These are phyloP conservation scores for Leptura quadrifasciata DNA, from an alignment of 2,888 invertebrate species.

Conservation along the genomic window DNA sequence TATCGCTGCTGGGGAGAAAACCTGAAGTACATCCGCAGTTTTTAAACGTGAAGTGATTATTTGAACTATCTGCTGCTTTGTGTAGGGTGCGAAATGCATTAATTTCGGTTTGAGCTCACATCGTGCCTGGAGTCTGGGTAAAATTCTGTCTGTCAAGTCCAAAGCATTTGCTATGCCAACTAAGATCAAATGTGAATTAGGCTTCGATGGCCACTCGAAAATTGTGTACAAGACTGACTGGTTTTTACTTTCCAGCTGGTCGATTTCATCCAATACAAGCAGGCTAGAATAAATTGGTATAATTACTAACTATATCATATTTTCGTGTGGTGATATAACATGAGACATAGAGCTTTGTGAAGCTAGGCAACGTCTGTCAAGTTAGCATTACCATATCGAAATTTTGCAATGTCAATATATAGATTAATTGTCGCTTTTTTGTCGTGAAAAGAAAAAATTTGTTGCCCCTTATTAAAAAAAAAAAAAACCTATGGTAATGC, in stretches of 20 bases:
- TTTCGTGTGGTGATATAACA: no score
- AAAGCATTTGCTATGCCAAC: slow-evolving; percentile 97
- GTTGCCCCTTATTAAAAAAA: no score
- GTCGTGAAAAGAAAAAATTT: no score
- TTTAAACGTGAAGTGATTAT: slow-evolving; percentile 89
- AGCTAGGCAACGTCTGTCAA: no score
- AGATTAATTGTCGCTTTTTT: no score
- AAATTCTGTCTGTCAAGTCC: slow-evolving; percentile 92
- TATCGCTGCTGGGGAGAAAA: slow-evolving; percentile 89
- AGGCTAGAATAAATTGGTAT: slow-evolving; percentile 75
- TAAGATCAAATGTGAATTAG: slow-evolving; percentile 83
- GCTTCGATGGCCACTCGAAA: slow-evolving; percentile 92
- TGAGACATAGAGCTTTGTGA: no score
- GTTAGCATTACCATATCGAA: no score
- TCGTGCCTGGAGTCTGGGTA: slow-evolving; percentile 90
- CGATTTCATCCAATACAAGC: slow-evolving; percentile 95
- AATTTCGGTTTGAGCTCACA: slow-evolving; percentile 84
- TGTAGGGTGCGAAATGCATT: slow-evolving; percentile 94
- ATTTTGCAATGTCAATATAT: no score
- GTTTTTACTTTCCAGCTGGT: slow-evolving; percentile 89
- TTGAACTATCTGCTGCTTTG: slow-evolving; percentile 89
- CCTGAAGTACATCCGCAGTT: slow-evolving; percentile 80
- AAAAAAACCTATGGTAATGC: no score
- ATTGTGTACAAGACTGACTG: slow-evolving; percentile 93
- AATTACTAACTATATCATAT: no score